Evolutionary conservation across 64 coral and sea anemone genomes (phyloP), one percentile per base, ranked within the genome.

Genomic region (Stichodactyla mertensii): DNA sequence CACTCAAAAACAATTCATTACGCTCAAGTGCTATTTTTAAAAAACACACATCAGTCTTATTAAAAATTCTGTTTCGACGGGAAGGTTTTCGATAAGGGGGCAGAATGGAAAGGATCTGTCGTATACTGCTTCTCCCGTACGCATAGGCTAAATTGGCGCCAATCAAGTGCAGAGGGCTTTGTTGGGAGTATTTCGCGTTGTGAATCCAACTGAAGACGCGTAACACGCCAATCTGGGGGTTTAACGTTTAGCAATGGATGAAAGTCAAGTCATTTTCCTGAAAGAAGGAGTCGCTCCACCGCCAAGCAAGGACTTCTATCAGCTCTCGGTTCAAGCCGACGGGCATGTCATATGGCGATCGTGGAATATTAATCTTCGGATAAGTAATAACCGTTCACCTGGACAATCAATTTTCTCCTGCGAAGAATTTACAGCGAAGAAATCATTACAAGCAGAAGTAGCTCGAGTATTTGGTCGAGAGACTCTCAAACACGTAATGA

Each of bases 321-420:
- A 54, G 16, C 78, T 81, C n/a, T 54, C 51, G 20, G 53, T 81
- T 51, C n/a, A 81, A 52, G 53, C 36, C 1, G 53, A 55, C n/a
- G 54, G 53, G 54, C 51, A 81, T 19, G 36, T 81, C 1, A 81
- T 55, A 6, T 81, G 36, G 78, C 78, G 78, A 53, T 81, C 78
- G 54, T 81, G 78, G 78, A 81, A 20, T 55, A 81, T 81, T n/a
- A 81, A 81, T 55, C 78, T 81, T 10, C 31, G 78, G 4, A 81
- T 81, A 5, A 28, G 78, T 22, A 54, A 52, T 7, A 54, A 12
- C 26, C 78, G 78, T 81, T 55, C 78, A 55, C 78, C 78, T 52
- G 16, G 15, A 54, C 78, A 81, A 31, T 54, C 78, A 1, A 81
- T 81, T 6, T 53, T 55, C 51, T 81, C 78, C 7, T 7, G 53